Conservation (phyloP, 2,113 vertebrate species). For the Protobothrops flavoviridis region DNA sequence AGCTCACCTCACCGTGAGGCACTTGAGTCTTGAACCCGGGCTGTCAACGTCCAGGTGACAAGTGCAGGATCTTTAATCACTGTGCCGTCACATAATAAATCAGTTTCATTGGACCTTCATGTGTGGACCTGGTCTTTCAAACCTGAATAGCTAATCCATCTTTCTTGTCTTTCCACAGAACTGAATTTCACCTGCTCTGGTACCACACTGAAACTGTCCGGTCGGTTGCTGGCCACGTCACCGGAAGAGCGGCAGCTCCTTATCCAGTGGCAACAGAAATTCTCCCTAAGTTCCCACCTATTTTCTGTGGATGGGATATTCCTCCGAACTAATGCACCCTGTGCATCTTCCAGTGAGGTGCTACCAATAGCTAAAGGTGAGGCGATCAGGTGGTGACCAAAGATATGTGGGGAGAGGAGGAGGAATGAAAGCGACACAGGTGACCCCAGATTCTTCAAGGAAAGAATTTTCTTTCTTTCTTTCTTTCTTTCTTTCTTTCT, state of each 20-base stretch:
- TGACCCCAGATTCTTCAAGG: too few species aligned
- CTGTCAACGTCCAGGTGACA: not conserved
- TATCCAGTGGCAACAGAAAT: not conserved
- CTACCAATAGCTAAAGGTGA: rapidly evolving
- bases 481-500: too few species aligned
- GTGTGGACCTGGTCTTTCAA: not conserved
- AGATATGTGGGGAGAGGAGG: not conserved
- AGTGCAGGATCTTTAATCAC: not conserved
- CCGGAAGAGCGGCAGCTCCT: constrained; percentile 6
- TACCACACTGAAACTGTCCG: constrained; percentile 38
- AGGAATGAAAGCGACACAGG: too few species aligned
- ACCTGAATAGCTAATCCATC: rapidly evolving
- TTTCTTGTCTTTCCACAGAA: constrained; percentile 9
- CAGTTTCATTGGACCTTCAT: not conserved
- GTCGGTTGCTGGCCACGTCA: constrained; percentile 18
- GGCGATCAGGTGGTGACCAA: not conserved
- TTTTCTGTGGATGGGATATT: constrained; percentile 8
- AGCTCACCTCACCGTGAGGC: not conserved
- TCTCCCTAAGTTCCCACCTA: not conserved
- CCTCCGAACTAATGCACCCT: not conserved
- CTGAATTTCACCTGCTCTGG: constrained; percentile 30
- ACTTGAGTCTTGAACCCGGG: not conserved
- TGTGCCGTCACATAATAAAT: not conserved
- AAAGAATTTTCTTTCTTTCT: too few species aligned
- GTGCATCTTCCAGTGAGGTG: rapidly evolving